Evolutionary conservation across 2,888 invertebrate species (phyloP).

Genomic region (Chloroclysta siterata): DNA sequence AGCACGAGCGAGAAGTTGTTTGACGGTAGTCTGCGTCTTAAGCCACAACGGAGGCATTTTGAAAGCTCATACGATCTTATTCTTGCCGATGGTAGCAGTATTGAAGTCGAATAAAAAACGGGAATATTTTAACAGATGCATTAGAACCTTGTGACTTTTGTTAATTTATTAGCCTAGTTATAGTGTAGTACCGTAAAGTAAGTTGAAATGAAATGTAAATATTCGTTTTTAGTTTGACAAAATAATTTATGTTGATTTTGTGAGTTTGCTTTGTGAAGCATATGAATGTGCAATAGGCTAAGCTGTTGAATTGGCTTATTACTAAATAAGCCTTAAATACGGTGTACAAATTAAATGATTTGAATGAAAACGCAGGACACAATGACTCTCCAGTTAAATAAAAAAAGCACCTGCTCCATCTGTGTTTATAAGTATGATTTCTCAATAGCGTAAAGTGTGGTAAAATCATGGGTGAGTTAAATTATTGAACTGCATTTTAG

Average conservation of each 20-base stretch:
- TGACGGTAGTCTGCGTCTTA: too few relatives aligned
- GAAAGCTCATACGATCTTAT: too few relatives aligned
- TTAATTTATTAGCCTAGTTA: conserved; percentile 33
- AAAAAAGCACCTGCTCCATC: neutral
- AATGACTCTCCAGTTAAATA: neutral
- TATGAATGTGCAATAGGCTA: conserved; percentile 30
- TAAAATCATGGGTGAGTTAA: neutral
- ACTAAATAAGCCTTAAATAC: neutral
- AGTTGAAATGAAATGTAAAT: conserved; percentile 66
- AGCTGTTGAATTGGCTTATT: conserved; percentile 9
- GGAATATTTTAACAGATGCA: conserved; percentile 36
- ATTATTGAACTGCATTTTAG: neutral
- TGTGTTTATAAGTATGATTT: neutral
- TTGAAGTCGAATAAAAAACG: conserved; percentile 25
- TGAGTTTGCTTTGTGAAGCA: conserved; percentile 47
- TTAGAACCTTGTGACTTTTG: conserved; percentile 41
- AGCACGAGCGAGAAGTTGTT: too few relatives aligned
- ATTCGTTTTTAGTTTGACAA: conserved; percentile 57
- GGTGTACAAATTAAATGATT: conserved; percentile 21
- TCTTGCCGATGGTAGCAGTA: neutral
- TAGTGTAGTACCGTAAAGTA: conserved; percentile 41
- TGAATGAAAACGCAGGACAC: neutral
- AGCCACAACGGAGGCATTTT: too few relatives aligned
- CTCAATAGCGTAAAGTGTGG: neutral
- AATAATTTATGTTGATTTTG: conserved; percentile 74